Conservation (phyloP, 1,140 invertebrate species). For the Ruditapes philippinarum region DNA sequence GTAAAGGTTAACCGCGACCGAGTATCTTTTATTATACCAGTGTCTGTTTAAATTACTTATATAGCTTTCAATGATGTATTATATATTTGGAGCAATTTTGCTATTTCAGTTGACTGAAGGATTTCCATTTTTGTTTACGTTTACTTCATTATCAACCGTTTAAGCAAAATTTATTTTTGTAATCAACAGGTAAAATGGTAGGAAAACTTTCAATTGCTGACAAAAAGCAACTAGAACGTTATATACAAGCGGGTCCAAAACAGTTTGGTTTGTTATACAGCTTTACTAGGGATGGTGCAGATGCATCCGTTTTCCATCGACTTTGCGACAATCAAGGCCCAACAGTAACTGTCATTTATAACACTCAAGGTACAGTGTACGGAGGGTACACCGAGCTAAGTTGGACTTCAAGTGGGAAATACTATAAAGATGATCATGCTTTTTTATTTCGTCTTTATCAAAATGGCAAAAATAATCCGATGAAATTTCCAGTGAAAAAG, state of each 20-base stretch:
- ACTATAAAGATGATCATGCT: slow-evolving; percentile 58
- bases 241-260: slow-evolving; percentile 4
- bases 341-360: slow-evolving; percentile 71
- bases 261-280: slow-evolving; percentile 64
- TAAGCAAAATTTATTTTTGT: too few species aligned
- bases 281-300: slow-evolving; percentile 61
- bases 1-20: too few species aligned
- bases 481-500: slow-evolving; percentile 53
- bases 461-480: background rate
- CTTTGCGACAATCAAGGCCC: slow-evolving; percentile 71
- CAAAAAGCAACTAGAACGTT: background rate
- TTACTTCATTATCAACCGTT: too few species aligned
- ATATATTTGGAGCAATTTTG: too few species aligned
- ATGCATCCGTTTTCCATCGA: slow-evolving; percentile 65
- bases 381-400: slow-evolving; percentile 65
- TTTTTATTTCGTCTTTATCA: slow-evolving; percentile 66
- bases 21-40: too few species aligned
- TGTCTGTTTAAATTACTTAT: too few species aligned
- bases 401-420: slow-evolving; percentile 33
- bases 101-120: too few species aligned
- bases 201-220: background rate
- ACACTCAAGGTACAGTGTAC: slow-evolving; percentile 64
- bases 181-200: slow-evolving; percentile 4
- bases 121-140: too few species aligned
- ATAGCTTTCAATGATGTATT: too few species aligned